Evolutionary conservation across 1,140 invertebrate genomes (phyloP), one percentile per base, ranked within the genome.

Genomic region (Brachionus plicatilis): DNA sequence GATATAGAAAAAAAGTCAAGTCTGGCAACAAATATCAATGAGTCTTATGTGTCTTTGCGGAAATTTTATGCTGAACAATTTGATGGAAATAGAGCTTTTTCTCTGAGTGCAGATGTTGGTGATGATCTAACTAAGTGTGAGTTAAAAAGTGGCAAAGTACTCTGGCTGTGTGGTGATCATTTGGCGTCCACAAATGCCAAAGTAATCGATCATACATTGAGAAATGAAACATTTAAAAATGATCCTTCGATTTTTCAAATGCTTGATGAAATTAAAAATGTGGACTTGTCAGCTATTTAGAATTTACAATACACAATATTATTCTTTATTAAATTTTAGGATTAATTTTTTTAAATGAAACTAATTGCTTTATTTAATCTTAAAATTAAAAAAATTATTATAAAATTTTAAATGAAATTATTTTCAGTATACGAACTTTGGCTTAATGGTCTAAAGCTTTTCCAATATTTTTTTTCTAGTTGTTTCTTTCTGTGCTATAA

Each of bases 111-210:
- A 53, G 43, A 50, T 50, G 3, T 27, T 50, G 43, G 17, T 9
- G n/a, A 76, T 47, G 72, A 50, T n/a, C 14, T 82, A 12, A 65
- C 53, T 24, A 60, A 37, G 14, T 89, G 88, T 84, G 87, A 87
- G 80, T 84, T 88, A 20, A 88, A 88, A 37, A 88, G 86, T 86
- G 88, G 88, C n/a, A 88, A 89, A 85, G 86, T 88, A 47, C 86
- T 87, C 53, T 89, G 88, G 88, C 82, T 89, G 45, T 89, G 88
- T 86, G 76, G 85, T 1, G 70, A 87, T 24, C 88, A 89, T 82
- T 85, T 88, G 56, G 85, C 86, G 12, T 85, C 85, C 8, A 85
- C 87, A 20, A 85, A 87, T 60, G 83, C 68, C 5, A 82, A 33
- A 47, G n/a, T 82, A 14, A 65, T 82, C 12, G 53, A 60, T 20